Conservation (phyloP, 2,113 vertebrate species). For the Poicephalus meyeri region DNA sequence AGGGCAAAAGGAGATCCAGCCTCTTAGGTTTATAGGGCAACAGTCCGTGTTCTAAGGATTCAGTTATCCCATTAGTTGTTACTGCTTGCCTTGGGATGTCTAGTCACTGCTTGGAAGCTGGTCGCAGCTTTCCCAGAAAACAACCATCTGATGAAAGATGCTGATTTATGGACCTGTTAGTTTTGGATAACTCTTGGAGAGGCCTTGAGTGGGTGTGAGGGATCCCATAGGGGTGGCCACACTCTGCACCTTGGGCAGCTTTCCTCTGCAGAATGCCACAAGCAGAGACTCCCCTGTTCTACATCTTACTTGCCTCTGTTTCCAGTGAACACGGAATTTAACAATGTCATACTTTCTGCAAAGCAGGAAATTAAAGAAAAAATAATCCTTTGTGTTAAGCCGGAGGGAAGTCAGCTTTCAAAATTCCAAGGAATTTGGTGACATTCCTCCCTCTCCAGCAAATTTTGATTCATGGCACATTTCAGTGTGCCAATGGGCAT, state of each 20-base stretch:
- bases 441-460: neutral
- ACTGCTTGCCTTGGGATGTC: neutral
- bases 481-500: neutral
- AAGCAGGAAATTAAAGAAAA: neutral
- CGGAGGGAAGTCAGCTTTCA: neutral
- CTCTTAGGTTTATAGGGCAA: neutral
- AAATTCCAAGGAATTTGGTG: neutral
- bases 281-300: neutral
- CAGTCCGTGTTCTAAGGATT: neutral
- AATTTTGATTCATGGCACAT: neutral
- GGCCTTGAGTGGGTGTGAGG: neutral
- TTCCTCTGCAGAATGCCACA: neutral
- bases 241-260: neutral
- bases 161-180: neutral
- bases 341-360: neutral
- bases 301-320: neutral
- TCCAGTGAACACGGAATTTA: neutral
- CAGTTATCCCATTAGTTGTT: neutral
- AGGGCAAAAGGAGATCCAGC: neutral
- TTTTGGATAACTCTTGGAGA: neutral
- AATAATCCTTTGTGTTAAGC: neutral
- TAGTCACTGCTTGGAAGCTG: constrained; percentile 26
- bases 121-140: neutral
- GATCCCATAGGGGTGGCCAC: neutral
- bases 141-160: neutral